Percentiles rank a stretch among this genome's conserved stretches.
These are phyloP conservation scores for Coronaproctus castanopsis DNA, from an alignment of 2,888 invertebrate species.

Conservation along the genomic window DNA sequence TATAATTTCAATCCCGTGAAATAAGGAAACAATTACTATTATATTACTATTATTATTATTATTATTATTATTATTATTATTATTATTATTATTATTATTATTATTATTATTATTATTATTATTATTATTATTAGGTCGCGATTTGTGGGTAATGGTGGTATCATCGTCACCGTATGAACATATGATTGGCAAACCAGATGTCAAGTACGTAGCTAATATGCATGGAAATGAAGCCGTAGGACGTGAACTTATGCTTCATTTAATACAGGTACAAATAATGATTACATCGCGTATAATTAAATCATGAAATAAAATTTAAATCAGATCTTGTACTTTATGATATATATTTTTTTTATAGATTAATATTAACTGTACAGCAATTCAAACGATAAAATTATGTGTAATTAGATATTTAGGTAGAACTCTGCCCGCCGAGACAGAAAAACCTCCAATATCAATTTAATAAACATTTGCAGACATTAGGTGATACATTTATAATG, in stretches of 20 bases:
- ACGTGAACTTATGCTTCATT: conserved; percentile 73
- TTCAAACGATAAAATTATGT: too few relatives aligned
- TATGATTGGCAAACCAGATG: conserved; percentile 87
- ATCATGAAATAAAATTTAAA: not conserved
- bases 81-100: too few relatives aligned
- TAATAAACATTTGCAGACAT: too few relatives aligned
- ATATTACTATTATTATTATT: too few relatives aligned
- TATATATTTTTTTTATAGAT: not conserved
- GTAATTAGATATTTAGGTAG: too few relatives aligned
- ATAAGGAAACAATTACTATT: too few relatives aligned
- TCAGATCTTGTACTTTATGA: not conserved
- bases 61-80: too few relatives aligned
- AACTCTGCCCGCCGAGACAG: too few relatives aligned
- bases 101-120: too few relatives aligned
- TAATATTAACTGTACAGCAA: not conserved
- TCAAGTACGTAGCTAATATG: conserved; percentile 93
- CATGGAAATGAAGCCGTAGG: conserved; percentile 96
- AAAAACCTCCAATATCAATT: too few relatives aligned
- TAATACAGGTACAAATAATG: conserved; percentile 51
- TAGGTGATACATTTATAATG: too few relatives aligned
- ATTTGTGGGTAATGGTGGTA: conserved; percentile 86
- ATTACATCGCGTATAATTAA: not conserved
- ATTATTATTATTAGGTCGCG: conserved; percentile 39
- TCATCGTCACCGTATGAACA: conserved; percentile 76
- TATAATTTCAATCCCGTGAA: too few relatives aligned